Base-by-base conservation (phyloP, 2,797 vertebrate genomes). In the Pipistrellus pipistrellus region DNA sequence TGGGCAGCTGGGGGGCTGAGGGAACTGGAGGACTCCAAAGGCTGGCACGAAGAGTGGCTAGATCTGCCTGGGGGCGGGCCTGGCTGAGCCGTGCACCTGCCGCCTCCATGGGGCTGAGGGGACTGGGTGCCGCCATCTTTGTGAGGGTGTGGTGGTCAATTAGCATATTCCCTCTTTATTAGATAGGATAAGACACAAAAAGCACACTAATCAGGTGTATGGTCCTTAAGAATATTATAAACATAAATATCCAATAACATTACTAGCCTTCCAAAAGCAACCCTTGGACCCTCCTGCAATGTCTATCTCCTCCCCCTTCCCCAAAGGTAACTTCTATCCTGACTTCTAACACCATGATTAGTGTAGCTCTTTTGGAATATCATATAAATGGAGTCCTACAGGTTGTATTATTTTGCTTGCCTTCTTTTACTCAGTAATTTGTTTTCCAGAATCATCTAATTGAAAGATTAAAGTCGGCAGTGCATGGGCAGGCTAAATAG, bases 241-340 rank as follows among this genome's bases (percentile, higher is more conserved):
- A 64, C 71, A 23, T 51, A 82, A 82, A 53, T 76, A 86, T 27
- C 51, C 41, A 89, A 41, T 14, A 95, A 73, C 32, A 69, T 93
- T 46, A 55, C 6, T 30, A 59, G 76, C 32, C 48, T 8, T 59
- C 51, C 25, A 78, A 57, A 77, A 84, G 15, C 78, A 64, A 62
- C 30, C 8, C 27, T 23, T 55, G 23, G 18, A 9, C n/a, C 66
- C 35, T 30, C 20, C 32, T 12, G 4, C 32, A 66, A 41, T 46
- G 32, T 91, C 64, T 59, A 18, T 32, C 15, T 41, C 38, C 35
- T 55, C 35, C 38, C 23, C 13, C 4, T 32, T 92, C 23, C 27
- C 75, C 13, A 53, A 53, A 80, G 64, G 14, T 84, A 73, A 51
- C 3, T 76, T 75, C 57, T 77, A 21, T 78, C 46, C 25, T 27